These are phyloP conservation scores for Cryptoprocta ferox DNA, from an alignment of 2,797 vertebrate genomes.

Conservation along the genomic window DNA sequence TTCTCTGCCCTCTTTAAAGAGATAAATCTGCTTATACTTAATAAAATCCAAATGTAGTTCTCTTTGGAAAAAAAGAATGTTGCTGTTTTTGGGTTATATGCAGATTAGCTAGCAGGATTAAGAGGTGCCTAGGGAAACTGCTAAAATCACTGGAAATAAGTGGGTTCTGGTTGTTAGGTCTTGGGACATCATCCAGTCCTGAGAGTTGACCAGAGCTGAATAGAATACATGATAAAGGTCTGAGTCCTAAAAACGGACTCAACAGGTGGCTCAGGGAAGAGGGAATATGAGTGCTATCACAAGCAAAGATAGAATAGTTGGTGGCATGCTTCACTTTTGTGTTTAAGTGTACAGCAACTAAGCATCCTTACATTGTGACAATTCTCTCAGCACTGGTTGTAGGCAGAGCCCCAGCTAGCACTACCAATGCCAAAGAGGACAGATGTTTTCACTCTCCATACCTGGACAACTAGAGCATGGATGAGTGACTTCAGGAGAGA, in stretches of 20 bases:
- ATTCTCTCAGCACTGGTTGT: not conserved
- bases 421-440: not conserved
- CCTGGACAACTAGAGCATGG: not conserved
- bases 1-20: not conserved
- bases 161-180: not conserved
- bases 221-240: not conserved
- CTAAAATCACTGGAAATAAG: not conserved
- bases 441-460: not conserved
- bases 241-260: not conserved
- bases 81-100: not conserved
- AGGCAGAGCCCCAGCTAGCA: not conserved
- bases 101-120: not conserved
- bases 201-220: not conserved
- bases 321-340: not conserved
- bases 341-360: not conserved
- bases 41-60: constrained; percentile 66
- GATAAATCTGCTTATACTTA: constrained; percentile 37
- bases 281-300: no score
- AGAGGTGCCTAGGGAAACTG: not conserved
- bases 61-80: not conserved
- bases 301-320: not conserved
- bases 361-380: not conserved
- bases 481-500: not conserved
- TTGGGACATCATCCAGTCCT: not conserved
- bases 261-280: not conserved